Base-by-base conservation (phyloP, 2,113 vertebrate genomes). In the Mixornis gularis region DNA sequence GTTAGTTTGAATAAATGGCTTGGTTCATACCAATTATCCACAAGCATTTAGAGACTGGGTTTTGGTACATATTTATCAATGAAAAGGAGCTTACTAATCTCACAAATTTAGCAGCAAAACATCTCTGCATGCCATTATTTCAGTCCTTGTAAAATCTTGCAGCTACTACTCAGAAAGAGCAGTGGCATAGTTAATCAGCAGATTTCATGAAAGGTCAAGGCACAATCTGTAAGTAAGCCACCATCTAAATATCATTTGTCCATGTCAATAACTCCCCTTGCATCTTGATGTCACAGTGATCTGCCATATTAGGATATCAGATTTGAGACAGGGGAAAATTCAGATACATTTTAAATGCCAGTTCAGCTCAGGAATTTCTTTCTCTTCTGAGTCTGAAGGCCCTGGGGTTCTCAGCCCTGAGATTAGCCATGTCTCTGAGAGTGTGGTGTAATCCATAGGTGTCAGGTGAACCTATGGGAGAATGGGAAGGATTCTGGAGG, bases 281-380 rank as follows among this genome's bases (percentile, higher is more conserved):
- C 4, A 14, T 40, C n/a, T 29, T 30, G 12, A 13, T 0, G 0
- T 62, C 3, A 3, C 18, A 40, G 17, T 15, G 64, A 19, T 51
- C 29, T 51, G 36, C 12, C 46, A 1, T 10, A 24, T n/a, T 46
- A 13, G 10, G 27, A 18, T 69, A 40, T 32, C 13, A 56, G 36
- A n/a, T 26, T 34, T 62, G 60, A 74, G 52, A 49, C 17, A 20
- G 16, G 2, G 11, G 6, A 7, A 25, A 56, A 52, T 69, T 69
- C 38, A 84, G 41, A 6, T 9, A 55, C 12, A 8, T 13, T 3
- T 1, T 40, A 11, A 60, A 32, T 44, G 55, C 9, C 49, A 8
- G 14, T 44, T 78, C 17, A 40, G 10, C 9, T 65, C 8, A 64
- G 7, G 13, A 4, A 6, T 83, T 89, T 79, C 25, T 38, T 60